Conservation (phyloP, 2,113 vertebrate species). For the Felis catus region F.catus_Fca126_mat1.0 CM031414.1:44533001-44533500, state of each 20-base stretch:
- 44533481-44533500: constrained; percentile 18
- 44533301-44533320: neutral
- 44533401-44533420: neutral
- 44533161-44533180: neutral
- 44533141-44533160: neutral
- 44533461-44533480: neutral
- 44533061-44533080: neutral
- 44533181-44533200: neutral
- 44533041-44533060: neutral
- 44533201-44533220: neutral
- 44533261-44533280: neutral
- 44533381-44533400: neutral
- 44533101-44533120: neutral
- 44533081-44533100: neutral
- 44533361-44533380: neutral
- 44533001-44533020: neutral
- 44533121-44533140: neutral
- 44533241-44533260: neutral
- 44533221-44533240: neutral
- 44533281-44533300: neutral
- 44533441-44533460: neutral
- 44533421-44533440: neutral
- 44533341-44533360: neutral
- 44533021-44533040: neutral
- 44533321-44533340: neutral